Percentiles rank a stretch among this genome's conserved stretches.
These are phyloP conservation scores for Pangasius mekongensis DNA, from an alignment of 2,797 vertebrate genomes.

Conservation along the genomic window DNA sequence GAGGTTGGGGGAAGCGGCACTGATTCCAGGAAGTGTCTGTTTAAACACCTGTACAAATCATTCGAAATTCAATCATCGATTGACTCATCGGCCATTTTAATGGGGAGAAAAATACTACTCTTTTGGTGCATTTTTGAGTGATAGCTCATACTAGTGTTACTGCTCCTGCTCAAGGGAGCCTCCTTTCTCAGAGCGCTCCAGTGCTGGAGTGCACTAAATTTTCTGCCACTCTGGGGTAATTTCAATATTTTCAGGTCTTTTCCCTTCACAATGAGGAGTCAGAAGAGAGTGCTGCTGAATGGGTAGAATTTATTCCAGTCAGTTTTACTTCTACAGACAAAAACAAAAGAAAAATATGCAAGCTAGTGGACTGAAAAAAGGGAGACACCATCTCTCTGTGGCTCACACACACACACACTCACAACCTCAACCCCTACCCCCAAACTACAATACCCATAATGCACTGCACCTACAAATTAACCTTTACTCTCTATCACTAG, in stretches of 20 bases:
- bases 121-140: not conserved
- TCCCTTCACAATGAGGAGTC: not conserved
- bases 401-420: not conserved
- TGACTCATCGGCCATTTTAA: not conserved
- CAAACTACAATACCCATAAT: not conserved
- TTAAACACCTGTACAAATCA: not conserved
- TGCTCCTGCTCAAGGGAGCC: not conserved
- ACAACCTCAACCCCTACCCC: too few relatives aligned
- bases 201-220: not conserved
- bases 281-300: not conserved
- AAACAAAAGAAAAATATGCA: not conserved
- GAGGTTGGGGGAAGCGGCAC: not conserved
- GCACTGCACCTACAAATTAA: not conserved
- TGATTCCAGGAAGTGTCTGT: not conserved
- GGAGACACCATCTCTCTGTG: not conserved
- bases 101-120: not conserved
- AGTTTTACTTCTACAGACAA: not conserved
- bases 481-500: not conserved
- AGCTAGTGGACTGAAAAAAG: not conserved
- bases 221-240: slow-evolving; percentile 3
- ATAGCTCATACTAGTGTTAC: not conserved
- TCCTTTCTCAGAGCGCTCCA: not conserved
- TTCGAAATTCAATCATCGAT: not conserved
- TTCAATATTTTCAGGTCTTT: not conserved
- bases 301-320: not conserved